phyloP scores from a whole-genome alignment of 2,888 invertebrate species.

The Drosophila neotestacea region DNA sequence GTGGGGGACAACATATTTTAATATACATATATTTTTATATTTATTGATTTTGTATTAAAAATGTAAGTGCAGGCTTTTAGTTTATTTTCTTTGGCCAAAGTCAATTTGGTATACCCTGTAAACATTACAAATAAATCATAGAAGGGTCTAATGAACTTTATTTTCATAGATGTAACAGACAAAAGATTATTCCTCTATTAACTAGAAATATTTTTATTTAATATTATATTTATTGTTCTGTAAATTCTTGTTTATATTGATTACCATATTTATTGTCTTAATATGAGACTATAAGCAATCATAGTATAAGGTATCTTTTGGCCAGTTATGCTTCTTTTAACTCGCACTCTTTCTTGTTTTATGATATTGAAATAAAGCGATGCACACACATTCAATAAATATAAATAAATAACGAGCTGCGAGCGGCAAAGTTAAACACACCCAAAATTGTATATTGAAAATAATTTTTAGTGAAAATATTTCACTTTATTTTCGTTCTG shows the following conservation, averaged over 20 bases:
- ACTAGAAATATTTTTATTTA: too few species aligned
- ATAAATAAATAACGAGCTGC: slow-evolving; percentile 70
- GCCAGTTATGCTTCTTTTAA: too few species aligned
- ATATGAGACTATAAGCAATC: too few species aligned
- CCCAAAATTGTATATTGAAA: slow-evolving; percentile 35
- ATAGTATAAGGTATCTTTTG: slow-evolving; percentile 1
- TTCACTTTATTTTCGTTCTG: slow-evolving; percentile 32
- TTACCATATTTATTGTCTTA: background rate
- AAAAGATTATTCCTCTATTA: too few species aligned
- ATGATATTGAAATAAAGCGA: slow-evolving; percentile 75
- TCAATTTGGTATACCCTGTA: slow-evolving; percentile 38
- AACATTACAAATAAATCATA: too few species aligned
- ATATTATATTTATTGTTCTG: too few species aligned
- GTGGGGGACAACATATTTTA: slow-evolving; percentile 52
- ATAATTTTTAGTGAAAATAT: slow-evolving; percentile 69
- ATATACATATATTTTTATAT: slow-evolving; percentile 72
- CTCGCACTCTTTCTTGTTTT: slow-evolving; percentile 44
- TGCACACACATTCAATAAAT: slow-evolving; percentile 67
- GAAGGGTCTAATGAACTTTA: background rate
- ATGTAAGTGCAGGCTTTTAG: slow-evolving; percentile 78
- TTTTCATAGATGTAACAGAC: background rate
- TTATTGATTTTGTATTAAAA: slow-evolving; percentile 81
- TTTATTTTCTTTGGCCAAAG: slow-evolving; percentile 53
- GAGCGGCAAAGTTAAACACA: slow-evolving; percentile 57
- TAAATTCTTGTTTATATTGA: too few species aligned